Evolutionary conservation across 2,113 vertebrate genomes (phyloP).

Genomic region (Ceratotherium simum): DNA sequence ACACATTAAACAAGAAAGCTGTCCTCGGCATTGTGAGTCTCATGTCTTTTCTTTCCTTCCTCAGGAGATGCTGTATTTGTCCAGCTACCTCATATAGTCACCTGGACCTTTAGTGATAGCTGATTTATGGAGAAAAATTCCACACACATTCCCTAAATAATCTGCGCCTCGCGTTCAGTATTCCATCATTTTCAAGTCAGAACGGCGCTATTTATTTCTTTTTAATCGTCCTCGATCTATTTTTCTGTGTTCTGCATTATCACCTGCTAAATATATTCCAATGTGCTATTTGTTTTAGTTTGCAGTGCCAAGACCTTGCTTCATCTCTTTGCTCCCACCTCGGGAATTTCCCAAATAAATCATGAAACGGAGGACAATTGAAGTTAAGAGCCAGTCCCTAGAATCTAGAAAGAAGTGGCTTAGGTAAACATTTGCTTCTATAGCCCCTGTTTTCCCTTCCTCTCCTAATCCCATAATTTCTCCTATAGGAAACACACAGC

Average conservation of each 20-base stretch:
- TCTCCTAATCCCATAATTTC: not conserved
- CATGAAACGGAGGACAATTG: not conserved
- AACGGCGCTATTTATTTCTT: not conserved
- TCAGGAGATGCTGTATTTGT: not conserved
- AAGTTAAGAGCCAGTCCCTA: not conserved
- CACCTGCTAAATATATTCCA: not conserved
- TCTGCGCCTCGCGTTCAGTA: rapidly evolving
- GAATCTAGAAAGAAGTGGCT: not conserved
- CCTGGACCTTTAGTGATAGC: not conserved
- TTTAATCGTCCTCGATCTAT: rapidly evolving
- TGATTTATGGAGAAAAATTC: conserved; percentile 3
- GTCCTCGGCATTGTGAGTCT: not conserved
- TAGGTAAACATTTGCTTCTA: not conserved
- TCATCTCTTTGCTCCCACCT: not conserved
- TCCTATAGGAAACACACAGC: not conserved
- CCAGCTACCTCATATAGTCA: not conserved
- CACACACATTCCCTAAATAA: not conserved
- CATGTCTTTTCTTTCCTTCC: not conserved
- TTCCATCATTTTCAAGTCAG: not conserved
- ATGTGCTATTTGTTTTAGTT: not conserved
- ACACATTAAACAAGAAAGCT: not conserved
- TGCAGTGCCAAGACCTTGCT: not conserved
- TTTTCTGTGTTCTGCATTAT: not conserved
- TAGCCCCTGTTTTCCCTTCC: not conserved
- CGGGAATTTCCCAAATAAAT: conserved; percentile 64